Evolutionary conservation across 2,113 vertebrate genomes (phyloP).

Genomic region (Dryoscopus gambensis): DNA sequence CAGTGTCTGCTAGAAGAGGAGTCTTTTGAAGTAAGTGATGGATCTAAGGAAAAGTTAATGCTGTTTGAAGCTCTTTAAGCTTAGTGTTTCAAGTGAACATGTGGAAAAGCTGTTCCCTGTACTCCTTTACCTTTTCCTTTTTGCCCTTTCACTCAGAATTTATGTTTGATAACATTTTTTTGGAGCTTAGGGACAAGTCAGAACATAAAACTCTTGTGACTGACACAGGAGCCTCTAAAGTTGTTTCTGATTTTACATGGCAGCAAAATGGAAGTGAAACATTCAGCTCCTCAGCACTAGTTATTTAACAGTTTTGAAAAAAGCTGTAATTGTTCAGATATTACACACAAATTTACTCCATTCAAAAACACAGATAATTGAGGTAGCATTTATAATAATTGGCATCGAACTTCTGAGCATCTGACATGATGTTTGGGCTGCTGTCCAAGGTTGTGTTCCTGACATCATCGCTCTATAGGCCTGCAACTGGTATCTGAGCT

Average conservation of each 20-base stretch:
- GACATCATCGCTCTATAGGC: background rate
- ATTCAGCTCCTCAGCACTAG: background rate
- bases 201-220: background rate
- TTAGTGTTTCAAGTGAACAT: background rate
- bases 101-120: background rate
- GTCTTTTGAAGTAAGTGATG: background rate
- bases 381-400: background rate
- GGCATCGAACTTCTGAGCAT: background rate
- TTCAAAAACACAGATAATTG: background rate
- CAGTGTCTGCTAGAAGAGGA: background rate
- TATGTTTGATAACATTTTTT: background rate
- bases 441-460: background rate
- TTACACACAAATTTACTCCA: slow-evolving; percentile 16
- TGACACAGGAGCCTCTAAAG: background rate
- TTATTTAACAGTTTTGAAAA: slow-evolving; percentile 25
- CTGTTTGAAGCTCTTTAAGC: background rate
- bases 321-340: background rate
- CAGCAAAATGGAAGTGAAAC: background rate
- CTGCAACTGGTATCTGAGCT: background rate
- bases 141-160: background rate
- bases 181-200: background rate
- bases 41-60: background rate
- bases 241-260: background rate
- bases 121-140: background rate
- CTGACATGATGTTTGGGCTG: fast-evolving